These are phyloP conservation scores for Pygocentrus nattereri DNA, from an alignment of 2,797 vertebrate genomes.

Conservation along the genomic window DNA sequence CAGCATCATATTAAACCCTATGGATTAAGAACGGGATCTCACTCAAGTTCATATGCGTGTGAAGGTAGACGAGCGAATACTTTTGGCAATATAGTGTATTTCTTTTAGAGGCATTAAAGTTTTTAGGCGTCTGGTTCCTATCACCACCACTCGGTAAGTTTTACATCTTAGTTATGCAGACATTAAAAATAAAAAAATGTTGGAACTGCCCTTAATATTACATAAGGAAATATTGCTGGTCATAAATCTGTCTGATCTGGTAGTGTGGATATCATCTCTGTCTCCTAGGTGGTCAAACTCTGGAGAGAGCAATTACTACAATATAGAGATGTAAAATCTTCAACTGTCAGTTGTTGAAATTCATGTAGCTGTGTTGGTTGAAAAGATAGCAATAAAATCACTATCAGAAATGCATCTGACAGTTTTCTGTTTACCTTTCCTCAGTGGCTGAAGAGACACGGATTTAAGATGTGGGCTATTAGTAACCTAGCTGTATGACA, in stretches of 20 bases:
- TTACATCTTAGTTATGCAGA: too few species aligned
- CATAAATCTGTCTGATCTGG: not conserved
- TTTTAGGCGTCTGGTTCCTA: too few species aligned
- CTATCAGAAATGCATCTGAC: not conserved
- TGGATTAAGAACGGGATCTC: too few species aligned
- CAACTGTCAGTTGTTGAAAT: not conserved
- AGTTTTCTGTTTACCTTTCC: not conserved
- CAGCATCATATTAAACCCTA: too few species aligned
- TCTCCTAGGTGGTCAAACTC: not conserved
- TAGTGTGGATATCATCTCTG: not conserved
- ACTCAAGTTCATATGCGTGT: too few species aligned
- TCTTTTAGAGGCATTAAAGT: too few species aligned
- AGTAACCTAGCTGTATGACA: not conserved
- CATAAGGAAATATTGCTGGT: not conserved
- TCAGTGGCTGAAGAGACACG: not conserved
- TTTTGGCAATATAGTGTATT: too few species aligned
- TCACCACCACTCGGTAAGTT: too few species aligned
- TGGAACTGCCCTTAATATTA: not conserved
- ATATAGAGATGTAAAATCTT: not conserved
- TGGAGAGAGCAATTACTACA: not conserved
- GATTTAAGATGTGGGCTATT: not conserved
- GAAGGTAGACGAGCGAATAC: too few species aligned
- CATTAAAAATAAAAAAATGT: not conserved
- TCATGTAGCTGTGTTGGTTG: not conserved
- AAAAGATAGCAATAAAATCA: not conserved